Conservation (phyloP, 2,797 vertebrate species). For the Ptychadena robeensis region DNA sequence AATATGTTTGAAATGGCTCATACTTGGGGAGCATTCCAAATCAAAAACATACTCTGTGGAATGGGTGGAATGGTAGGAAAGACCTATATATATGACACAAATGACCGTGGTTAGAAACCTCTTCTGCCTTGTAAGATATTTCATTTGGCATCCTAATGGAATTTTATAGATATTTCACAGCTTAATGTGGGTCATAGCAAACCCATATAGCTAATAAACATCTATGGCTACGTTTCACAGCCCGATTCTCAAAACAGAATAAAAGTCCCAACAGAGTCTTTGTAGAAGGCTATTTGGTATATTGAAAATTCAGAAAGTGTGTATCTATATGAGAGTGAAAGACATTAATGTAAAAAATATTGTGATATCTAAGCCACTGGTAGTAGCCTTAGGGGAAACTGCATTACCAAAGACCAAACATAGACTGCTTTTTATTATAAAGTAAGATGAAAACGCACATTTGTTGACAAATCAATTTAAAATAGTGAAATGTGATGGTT, state of each 20-base stretch:
- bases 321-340: neutral
- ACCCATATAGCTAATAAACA: conserved; percentile 16
- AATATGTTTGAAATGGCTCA: neutral
- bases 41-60: neutral
- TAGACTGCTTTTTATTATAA: too few species aligned
- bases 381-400: neutral
- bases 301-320: neutral
- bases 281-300: conserved; percentile 4
- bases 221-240: conserved; percentile 13
- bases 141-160: conserved; percentile 5
- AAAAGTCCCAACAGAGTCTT: conserved; percentile 19
- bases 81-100: neutral
- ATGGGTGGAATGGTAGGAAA: neutral
- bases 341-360: neutral
- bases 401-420: neutral
- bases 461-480: neutral
- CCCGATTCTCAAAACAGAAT: conserved; percentile 22
- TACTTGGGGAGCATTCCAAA: neutral
- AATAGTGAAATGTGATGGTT: neutral
- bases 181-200: conserved; percentile 12
- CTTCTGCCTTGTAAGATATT: conserved; percentile 8
- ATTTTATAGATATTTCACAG: conserved; percentile 24
- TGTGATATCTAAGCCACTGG: neutral
- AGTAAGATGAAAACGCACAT: too few species aligned
- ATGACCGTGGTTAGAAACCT: neutral